Evolutionary conservation across 2,797 vertebrate species (phyloP), one percentile per base, ranked within the genome.

Genomic region (Rhabdomys pumilio): DNA sequence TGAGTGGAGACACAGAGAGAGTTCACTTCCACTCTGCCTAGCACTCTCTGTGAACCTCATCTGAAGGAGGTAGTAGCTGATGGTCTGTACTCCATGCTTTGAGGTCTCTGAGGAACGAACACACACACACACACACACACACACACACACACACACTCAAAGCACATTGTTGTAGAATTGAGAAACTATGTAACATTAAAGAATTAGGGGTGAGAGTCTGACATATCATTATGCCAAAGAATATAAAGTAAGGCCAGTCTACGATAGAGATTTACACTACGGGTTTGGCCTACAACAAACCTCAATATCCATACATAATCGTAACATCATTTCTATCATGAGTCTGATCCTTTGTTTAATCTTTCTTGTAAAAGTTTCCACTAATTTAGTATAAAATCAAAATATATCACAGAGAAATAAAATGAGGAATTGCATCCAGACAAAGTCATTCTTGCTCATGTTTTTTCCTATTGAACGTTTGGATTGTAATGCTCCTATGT

Each of bases 1-100:
- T 94, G 97, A 96, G 67, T 55, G 34, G 92, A 98, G 82, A 97
- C 61, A 72, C 97, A 31, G 79, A 89, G 67, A 97, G 67, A 97
- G 93, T 55, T 93, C 92, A 97, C 97, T 90, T 91, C 85, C 93
- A 95, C 97, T 97, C 90, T 72, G 82, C 92, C 97, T 57, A 85
- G 97, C 89, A 94, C 96, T 67, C 77, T 93, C 80, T 6, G 81
- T 92, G 95, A 97, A 86, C 85, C 96, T 59, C 65, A 96, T 34
- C 73, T 84, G 17, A 8, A 53, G 1, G 11, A 85, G 85, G 79
- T 84, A 94, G 96, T 89, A 96, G 94, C 75, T 75, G 50, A 50
- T 73, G 72, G 84, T 95, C 82, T 38, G 31, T 47, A 19, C 2
- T 0, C 26, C 34, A 61, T 20, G 57, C 92, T 47, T 0, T 20